Conservation (phyloP, 1,140 invertebrate genomes). For the Magallana angulata region DNA sequence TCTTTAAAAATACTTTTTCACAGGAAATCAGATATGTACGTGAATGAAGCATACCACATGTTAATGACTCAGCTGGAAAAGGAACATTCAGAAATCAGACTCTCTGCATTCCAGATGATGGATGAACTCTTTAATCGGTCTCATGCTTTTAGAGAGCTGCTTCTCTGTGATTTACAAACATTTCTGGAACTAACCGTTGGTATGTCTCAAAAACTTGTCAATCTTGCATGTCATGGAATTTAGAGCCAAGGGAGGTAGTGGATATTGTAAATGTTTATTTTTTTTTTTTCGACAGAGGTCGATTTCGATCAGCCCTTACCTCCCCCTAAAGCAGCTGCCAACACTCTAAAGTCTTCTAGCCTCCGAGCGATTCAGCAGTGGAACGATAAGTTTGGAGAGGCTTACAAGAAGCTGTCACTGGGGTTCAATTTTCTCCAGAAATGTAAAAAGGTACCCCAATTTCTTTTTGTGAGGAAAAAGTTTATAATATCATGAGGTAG, state of each 20-base stretch:
- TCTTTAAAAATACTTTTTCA: conserved; percentile 50
- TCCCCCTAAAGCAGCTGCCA: conserved; percentile 80
- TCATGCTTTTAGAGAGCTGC: conserved; percentile 81
- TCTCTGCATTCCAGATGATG: conserved; percentile 81
- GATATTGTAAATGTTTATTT: not conserved
- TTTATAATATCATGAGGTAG: too few relatives aligned
- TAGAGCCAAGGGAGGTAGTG: not conserved
- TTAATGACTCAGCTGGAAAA: conserved; percentile 80
- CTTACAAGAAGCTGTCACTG: conserved; percentile 81
- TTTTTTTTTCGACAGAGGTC: conserved; percentile 72
- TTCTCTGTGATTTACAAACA: conserved; percentile 80
- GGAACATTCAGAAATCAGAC: conserved; percentile 83
- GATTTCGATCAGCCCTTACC: conserved; percentile 80
- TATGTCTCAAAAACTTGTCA: conserved; percentile 45
- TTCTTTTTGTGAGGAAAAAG: too few relatives aligned
- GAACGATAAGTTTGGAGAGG: conserved; percentile 80
- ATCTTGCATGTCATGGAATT: not conserved
- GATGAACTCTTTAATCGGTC: conserved; percentile 82
- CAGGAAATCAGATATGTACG: conserved; percentile 80
- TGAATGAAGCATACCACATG: conserved; percentile 79
- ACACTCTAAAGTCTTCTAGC: conserved; percentile 79
- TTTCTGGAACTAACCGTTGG: conserved; percentile 80
- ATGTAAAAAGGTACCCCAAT: conserved; percentile 77
- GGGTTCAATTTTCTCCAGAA: conserved; percentile 81
- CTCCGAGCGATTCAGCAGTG: conserved; percentile 81